Percentiles rank a stretch among this genome's conserved stretches.
phyloP scores from a whole-genome alignment of 2,113 vertebrate species.

The Reinhardtius hippoglossoides region DNA sequence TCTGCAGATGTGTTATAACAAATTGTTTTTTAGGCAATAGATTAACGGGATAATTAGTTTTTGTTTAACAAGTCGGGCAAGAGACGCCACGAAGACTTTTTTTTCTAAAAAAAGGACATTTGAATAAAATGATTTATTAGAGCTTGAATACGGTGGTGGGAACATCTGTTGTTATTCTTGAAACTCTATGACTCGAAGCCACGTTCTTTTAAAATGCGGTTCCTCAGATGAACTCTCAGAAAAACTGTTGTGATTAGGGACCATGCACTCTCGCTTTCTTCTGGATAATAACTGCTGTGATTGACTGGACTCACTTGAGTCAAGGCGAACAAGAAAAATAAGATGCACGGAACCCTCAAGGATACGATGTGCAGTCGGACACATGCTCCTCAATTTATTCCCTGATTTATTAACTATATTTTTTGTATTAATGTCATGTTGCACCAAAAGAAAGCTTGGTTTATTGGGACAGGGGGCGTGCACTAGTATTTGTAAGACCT shows the following conservation, averaged over 20 bases:
- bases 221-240: conserved; percentile 2
- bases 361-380: neutral
- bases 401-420: neutral
- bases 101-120: neutral
- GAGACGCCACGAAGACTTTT: neutral
- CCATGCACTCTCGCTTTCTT: neutral
- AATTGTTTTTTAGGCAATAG: neutral
- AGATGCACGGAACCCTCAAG: neutral
- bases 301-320: neutral
- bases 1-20: conserved; percentile 13
- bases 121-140: neutral
- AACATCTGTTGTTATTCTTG: conserved; percentile 45
- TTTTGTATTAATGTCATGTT: conserved; percentile 16
- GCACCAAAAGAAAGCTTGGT: neutral
- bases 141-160: neutral
- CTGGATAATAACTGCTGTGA: neutral
- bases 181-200: conserved; percentile 7
- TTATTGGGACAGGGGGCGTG: conserved; percentile 26
- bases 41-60: neutral
- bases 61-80: too few species aligned
- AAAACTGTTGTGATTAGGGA: neutral
- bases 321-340: conserved; percentile 23
- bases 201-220: conserved; percentile 1
- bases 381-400: conserved; percentile 12
- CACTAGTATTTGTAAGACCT: conserved; percentile 20